Percentiles rank a stretch among this genome's conserved stretches.
Evolutionary conservation across 2,797 vertebrate species (phyloP).

Genomic region (Sebastes minor): DNA sequence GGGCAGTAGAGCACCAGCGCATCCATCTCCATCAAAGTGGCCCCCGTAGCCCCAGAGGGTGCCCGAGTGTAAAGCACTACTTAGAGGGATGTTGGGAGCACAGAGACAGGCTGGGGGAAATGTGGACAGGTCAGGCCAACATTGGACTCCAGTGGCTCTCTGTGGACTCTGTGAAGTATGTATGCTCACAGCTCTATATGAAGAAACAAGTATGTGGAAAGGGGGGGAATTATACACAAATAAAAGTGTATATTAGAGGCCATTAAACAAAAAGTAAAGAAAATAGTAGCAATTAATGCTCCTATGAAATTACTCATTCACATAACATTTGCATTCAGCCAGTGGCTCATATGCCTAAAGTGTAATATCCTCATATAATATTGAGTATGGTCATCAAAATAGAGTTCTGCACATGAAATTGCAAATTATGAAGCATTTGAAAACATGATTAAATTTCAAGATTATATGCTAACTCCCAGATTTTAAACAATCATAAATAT

Average conservation of each 20-base stretch:
- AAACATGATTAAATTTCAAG: neutral
- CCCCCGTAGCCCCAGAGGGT: constrained; percentile 54
- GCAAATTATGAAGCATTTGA: neutral
- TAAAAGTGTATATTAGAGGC: neutral
- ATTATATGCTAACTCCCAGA: neutral
- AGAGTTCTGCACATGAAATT: neutral
- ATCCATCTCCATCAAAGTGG: constrained; percentile 81
- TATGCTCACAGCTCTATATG: constrained; percentile 35
- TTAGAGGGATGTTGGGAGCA: constrained; percentile 72
- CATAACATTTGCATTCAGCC: neutral
- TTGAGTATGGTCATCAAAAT: neutral
- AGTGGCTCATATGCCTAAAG: neutral
- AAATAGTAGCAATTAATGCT: neutral
- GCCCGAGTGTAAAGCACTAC: constrained; percentile 66
- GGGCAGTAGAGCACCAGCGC: constrained; percentile 99
- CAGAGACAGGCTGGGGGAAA: constrained; percentile 71
- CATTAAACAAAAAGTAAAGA: neutral
- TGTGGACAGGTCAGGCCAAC: constrained; percentile 74
- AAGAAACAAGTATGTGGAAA: constrained; percentile 11
- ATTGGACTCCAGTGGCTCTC: constrained; percentile 66
- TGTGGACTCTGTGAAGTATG: constrained; percentile 55
- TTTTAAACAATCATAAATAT: constrained; percentile 14
- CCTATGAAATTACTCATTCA: neutral
- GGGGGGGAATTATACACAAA: neutral
- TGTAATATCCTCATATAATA: neutral